Evolutionary conservation across 2,797 vertebrate genomes (phyloP), one percentile per base, ranked within the genome.

Genomic region (Anisognathus igniventris): DNA sequence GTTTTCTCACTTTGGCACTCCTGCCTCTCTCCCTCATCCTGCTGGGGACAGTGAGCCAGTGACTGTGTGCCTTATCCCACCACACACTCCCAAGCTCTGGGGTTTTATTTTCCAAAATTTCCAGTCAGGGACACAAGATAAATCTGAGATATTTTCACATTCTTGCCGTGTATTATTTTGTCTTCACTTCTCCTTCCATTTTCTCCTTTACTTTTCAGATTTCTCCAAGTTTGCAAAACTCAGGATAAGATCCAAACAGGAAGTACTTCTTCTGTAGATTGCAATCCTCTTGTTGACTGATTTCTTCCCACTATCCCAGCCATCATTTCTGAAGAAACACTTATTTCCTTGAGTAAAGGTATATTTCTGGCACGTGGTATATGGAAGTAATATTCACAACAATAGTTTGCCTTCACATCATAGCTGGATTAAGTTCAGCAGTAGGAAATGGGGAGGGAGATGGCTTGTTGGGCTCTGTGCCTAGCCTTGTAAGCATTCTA

Each of bases 401-500:
- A 0, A 10, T 30, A 78, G 47, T 92, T 94, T 91, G 35, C 67
- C 67, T 94, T 62, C 39, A 18, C 31, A 19, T 83, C 48, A 14
- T 20, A 61, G 47, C 68, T 93, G 78, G 60, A 40, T 61, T 30
- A 57, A 86, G 40, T 66, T 88, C 58, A 81, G 37, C 76, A 62
- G 15, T 24, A 33, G 64, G 82, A 86, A 75, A 81, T 68, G 51
- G n/a, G 62, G 73, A 75, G 92, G 78, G 83, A 71, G 54, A 91
- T 94, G 76, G 73, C 56, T 96, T 70, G 31, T 3, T 92, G 85
- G 93, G 79, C 91, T 91, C 73, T 5, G 7, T 93, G 89, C 87
- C 93, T 88, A 58, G 70, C 51, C 33, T 53, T 6, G 3, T 84
- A 90, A 84, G 85, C 48, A 37, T 33, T 94, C 51, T 4, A 78